Evolutionary conservation across 2,113 vertebrate species (phyloP).

Genomic region (Helogale parvula): DNA sequence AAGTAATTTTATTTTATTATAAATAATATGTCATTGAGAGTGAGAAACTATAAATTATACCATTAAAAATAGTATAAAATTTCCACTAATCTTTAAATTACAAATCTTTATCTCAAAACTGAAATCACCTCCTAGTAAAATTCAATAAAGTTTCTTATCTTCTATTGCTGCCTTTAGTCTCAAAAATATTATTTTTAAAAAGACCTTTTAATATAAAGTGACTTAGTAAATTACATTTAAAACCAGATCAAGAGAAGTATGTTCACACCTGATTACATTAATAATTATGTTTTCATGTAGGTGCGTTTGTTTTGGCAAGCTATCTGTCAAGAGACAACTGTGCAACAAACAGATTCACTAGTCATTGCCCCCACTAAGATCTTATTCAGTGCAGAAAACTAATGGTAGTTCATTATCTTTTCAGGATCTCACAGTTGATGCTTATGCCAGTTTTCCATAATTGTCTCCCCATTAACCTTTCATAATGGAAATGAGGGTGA

Average conservation of each 20-base stretch:
- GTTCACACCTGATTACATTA: not conserved
- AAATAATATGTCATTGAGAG: constrained; percentile 12
- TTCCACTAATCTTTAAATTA: constrained; percentile 2
- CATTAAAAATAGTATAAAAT: not conserved
- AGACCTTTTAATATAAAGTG: not conserved
- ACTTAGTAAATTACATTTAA: not conserved
- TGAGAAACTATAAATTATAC: constrained; percentile 4
- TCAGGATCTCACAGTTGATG: not conserved
- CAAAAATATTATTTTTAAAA: constrained; percentile 1
- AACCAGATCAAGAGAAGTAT: not conserved
- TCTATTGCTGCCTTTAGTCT: not conserved
- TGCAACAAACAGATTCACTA: not conserved
- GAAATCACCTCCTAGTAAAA: constrained; percentile 30
- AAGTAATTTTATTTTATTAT: constrained; percentile 25
- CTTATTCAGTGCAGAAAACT: not conserved
- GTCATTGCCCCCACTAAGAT: not conserved
- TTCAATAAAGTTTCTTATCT: not conserved
- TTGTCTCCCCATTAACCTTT: not conserved
- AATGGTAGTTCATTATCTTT: not conserved
- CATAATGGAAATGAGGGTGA: not conserved
- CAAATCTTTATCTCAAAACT: constrained; percentile 1
- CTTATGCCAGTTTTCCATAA: not conserved
- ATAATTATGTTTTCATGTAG: not conserved
- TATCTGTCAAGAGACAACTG: not conserved
- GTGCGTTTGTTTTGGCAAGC: not conserved